Evolutionary conservation across 2,888 invertebrate genomes (phyloP), one percentile per base, ranked within the genome.

Genomic region (Petrolisthes manimaculis): DNA sequence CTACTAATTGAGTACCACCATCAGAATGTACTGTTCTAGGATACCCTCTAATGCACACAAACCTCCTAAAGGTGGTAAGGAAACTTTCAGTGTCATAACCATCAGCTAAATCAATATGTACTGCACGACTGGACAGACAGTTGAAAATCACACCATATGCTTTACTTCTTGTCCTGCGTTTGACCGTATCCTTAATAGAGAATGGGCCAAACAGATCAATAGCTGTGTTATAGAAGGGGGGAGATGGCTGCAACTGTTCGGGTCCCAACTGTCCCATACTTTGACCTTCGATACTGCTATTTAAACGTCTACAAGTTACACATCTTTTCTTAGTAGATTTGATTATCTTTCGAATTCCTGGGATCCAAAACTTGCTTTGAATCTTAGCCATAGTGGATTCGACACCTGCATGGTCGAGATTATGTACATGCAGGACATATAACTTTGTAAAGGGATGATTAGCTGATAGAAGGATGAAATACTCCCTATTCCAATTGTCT

Each of bases 161-260:
- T 55, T 86, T 86, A 6, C 61, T 56, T 4, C 24, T 75, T 56
- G 71, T 86, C 56, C 82, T 81, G 12, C 75, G 18, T 56, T 86
- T 86, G 14, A 86, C 87, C 14, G 87, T 83, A 55, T 87, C 87
- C 54, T 71, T 87, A n/a, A 83, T 83, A 24, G 24, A 8, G 24
- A 78, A 79, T 4, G 87, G 87, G 0, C 87, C 87, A 87, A 83
- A 87, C 55, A 87, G 56, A 56, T 87, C 83, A 4, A 87, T 4
- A 3, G 86, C 75, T 21, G 82, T 82, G 51, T 86, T 55, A 56
- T 55, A 61, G 14, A 85, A 85, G 8, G 85, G 85, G 21, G 79
- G 85, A 37, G 79, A 14, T 5, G 79, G 79, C 69, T 85, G 78
- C 18, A 79, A 9, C 79, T 79, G 37, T 61, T 85, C 79, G 55